Evolutionary conservation across 2,797 vertebrate genomes (phyloP).

Genomic region (Sebastes aleutianus): DNA sequence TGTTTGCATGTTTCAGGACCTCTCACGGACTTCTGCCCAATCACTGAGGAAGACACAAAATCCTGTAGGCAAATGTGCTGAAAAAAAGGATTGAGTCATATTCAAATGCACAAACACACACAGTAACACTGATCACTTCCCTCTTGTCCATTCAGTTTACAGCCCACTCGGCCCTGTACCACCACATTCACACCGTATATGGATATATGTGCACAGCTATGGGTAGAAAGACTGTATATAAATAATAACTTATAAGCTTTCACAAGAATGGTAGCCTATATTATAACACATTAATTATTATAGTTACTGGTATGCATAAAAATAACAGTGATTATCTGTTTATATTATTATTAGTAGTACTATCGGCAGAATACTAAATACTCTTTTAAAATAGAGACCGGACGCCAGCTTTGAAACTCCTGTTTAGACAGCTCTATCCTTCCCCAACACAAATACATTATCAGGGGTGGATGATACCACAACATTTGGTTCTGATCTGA

Average conservation of each 20-base stretch:
- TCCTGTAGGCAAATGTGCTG: slow-evolving; percentile 78
- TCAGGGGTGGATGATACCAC: background rate
- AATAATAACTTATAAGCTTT: background rate
- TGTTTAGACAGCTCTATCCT: background rate
- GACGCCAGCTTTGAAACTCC: background rate
- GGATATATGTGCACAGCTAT: background rate
- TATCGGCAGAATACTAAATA: too few species aligned
- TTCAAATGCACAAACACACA: slow-evolving; percentile 59
- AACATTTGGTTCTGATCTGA: background rate
- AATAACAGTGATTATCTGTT: background rate
- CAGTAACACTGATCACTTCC: slow-evolving; percentile 11
- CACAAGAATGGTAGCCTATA: background rate
- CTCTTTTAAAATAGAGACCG: background rate
- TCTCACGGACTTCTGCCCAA: slow-evolving; percentile 75
- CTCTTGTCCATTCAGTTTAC: slow-evolving; percentile 1
- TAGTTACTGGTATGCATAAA: background rate
- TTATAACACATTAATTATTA: background rate
- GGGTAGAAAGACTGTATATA: background rate
- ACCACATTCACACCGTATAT: slow-evolving; percentile 29
- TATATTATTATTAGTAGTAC: background rate
- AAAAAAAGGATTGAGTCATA: slow-evolving; percentile 56
- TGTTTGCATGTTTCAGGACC: slow-evolving; percentile 85
- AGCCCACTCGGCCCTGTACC: background rate
- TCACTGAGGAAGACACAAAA: slow-evolving; percentile 69
- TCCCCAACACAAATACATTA: background rate